Evolutionary conservation across 2,113 vertebrate species (phyloP).

Genomic region (Brachyistius frenatus): DNA sequence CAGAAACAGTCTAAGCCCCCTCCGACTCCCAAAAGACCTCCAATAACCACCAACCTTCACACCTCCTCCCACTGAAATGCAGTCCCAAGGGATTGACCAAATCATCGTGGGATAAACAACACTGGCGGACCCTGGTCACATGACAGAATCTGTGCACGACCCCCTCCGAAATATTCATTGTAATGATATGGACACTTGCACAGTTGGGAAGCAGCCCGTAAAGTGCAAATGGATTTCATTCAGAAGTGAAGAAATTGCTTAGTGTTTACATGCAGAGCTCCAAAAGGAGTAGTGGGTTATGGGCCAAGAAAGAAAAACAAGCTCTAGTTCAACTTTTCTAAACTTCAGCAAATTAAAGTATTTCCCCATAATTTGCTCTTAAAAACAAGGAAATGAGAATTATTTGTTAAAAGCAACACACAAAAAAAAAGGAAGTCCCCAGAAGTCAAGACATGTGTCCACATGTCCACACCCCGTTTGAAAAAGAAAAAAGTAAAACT

Average conservation of each 20-base stretch:
- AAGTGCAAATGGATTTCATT: background rate
- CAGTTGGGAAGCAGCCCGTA: background rate
- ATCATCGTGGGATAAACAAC: constrained; percentile 49
- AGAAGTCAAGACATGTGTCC: constrained; percentile 38
- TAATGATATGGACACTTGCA: constrained; percentile 29
- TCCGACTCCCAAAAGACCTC: constrained; percentile 59
- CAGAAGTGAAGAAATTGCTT: background rate
- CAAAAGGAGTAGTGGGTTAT: background rate
- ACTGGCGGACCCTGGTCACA: constrained; percentile 32
- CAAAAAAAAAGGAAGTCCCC: constrained; percentile 42
- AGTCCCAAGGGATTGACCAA: constrained; percentile 46
- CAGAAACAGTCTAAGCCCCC: constrained; percentile 67
- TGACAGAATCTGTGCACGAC: constrained; percentile 5
- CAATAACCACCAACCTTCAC: constrained; percentile 33
- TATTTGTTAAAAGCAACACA: background rate
- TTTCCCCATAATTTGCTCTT: constrained; percentile 48
- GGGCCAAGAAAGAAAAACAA: constrained; percentile 30
- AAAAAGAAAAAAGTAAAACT: constrained; percentile 36
- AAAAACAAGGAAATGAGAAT: constrained; percentile 33
- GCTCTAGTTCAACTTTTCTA: background rate
- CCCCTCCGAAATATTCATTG: constrained; percentile 50
- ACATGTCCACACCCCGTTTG: constrained; percentile 42
- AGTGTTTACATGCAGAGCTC: background rate
- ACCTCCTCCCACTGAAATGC: constrained; percentile 38
- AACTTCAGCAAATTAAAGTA: background rate